Base-by-base conservation (phyloP, 2,888 invertebrate species). In the Mythimna albipuncta region DNA sequence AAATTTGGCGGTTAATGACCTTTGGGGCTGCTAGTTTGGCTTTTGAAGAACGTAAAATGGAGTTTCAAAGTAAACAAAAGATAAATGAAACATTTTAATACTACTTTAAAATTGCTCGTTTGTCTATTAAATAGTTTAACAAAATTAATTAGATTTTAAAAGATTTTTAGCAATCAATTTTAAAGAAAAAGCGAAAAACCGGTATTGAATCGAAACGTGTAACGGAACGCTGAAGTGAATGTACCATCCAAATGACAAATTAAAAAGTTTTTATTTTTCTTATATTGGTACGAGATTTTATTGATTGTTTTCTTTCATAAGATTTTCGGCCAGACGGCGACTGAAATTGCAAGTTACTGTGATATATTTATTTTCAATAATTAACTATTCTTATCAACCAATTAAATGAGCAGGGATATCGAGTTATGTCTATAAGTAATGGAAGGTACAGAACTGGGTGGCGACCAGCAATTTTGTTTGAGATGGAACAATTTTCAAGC, bases 401-500 rank as follows among this genome's bases (percentile, higher is more conserved):
- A 95, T 96, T 96, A 96, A 96, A 96, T 96, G 96, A 96, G 95
- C 95, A 95, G 94, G 96, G 95, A 95, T 95, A 96, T 94, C 95
- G 93, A 96, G 96, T 96, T 96, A 96, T 96, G 96, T 96, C 94
- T 96, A 96, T 96, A 95, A 96, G 96, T 96, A 96, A 96, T 96
- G 96, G 96, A 96, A 96, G 96, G 96, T 94, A 94, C 96, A 95
- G 96, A 96, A 96, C 96, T 96, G 95, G 96, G 96, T 94, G 97
- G 97, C 94, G 98, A 98, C 96, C 98, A 98, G 97, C 98, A 98
- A 97, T 98, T 98, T 96, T 98, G 98, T 97, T 97, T 98, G 96
- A 97, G 98, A 96, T 98, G 98, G 98, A 98, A 98, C 97, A 98
- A 98, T 97, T 98, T 98, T 97, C 98, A 98, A 97, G 98, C 98